phyloP scores from a whole-genome alignment of 2,113 vertebrate species.

The Podarcis raffonei region DNA sequence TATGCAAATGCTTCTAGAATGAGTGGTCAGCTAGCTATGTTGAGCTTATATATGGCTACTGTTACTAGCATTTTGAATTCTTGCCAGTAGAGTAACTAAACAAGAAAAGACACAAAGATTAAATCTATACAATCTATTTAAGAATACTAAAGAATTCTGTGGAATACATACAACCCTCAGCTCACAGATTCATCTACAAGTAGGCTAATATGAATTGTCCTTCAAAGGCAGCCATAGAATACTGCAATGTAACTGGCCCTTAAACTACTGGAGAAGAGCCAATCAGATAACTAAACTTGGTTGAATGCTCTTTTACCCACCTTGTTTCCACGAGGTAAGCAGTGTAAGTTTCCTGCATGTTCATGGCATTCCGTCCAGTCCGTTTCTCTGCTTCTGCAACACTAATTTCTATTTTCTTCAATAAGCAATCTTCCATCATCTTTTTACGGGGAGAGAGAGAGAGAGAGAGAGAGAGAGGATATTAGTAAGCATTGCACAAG shows the following conservation, averaged over 20 bases:
- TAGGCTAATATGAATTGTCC: not conserved
- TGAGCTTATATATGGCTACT: not conserved
- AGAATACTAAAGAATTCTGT: not conserved
- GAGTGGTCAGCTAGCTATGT: not conserved
- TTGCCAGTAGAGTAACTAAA: not conserved
- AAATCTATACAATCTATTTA: not conserved
- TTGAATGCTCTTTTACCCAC: constrained; percentile 66
- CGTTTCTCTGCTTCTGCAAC: constrained; percentile 94
- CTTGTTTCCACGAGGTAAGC: constrained; percentile 95
- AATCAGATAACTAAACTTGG: not conserved
- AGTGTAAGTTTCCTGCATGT: constrained; percentile 94
- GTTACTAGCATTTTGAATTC: not conserved
- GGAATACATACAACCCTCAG: not conserved
- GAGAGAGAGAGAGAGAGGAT: constrained; percentile 27
- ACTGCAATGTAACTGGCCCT: constrained; percentile 4
- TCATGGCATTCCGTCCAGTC: constrained; percentile 90
- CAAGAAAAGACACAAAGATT: not conserved
- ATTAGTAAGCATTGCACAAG: not conserved
- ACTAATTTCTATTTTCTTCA: constrained; percentile 91
- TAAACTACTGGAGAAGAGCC: not conserved
- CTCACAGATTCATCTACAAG: not conserved
- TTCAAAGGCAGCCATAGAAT: constrained; percentile 12
- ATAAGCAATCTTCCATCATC: constrained; percentile 82
- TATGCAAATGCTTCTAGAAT: not conserved
- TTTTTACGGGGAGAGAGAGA: constrained; percentile 58